Evolutionary conservation across 1,140 invertebrate species (phyloP).

Genomic region (Nasonia vitripennis): DNA sequence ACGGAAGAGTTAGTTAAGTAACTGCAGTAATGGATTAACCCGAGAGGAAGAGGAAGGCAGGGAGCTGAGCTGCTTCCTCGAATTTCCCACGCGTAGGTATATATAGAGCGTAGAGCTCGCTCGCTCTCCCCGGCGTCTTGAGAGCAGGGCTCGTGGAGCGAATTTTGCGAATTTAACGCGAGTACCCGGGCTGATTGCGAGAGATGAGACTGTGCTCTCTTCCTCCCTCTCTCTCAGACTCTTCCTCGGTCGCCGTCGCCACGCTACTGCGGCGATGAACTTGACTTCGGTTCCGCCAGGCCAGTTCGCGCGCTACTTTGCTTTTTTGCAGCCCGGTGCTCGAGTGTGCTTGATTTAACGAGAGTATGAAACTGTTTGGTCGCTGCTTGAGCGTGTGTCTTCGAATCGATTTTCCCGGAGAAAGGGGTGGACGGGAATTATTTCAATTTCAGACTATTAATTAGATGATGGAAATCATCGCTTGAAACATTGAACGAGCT

Average conservation of each 20-base stretch:
- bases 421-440: no score
- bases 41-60: no score
- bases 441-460: no score
- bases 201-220: neutral
- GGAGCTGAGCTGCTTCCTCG: slow-evolving; percentile 1
- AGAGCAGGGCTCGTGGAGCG: neutral
- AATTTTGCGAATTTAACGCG: slow-evolving; percentile 43
- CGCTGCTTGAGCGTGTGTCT: neutral
- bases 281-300: neutral
- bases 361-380: neutral
- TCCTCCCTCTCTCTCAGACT: no score
- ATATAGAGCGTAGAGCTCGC: neutral
- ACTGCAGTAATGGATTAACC: slow-evolving; percentile 50
- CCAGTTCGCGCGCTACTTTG: neutral
- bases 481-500: neutral
- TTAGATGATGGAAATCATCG: neutral
- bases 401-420: neutral
- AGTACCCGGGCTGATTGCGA: slow-evolving; percentile 30
- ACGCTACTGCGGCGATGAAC: neutral
- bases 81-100: neutral
- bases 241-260: no score
- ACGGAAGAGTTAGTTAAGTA: slow-evolving; percentile 48
- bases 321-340: neutral
- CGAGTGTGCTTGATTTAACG: neutral
- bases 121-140: no score